phyloP scores from a whole-genome alignment of 2,797 vertebrate genomes.

The Sebastes melanostomus region DNA sequence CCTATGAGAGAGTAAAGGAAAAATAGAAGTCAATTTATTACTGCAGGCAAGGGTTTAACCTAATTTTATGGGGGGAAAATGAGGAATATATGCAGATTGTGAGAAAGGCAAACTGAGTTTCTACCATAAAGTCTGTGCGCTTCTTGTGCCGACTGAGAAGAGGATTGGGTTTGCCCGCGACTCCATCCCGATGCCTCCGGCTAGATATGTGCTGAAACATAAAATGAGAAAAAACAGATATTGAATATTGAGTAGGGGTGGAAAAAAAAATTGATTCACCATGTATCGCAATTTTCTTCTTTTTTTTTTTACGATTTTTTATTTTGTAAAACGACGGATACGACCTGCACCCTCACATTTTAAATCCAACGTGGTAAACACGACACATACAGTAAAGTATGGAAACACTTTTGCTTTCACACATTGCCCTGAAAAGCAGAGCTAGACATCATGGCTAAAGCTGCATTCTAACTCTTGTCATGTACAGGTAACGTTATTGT shows the following conservation, averaged over 20 bases:
- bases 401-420: no score
- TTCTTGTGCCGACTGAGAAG: slow-evolving; percentile 90
- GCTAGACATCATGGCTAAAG: no score
- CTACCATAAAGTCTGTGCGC: slow-evolving; percentile 81
- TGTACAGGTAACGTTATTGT: no score
- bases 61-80: neutral
- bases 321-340: no score
- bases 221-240: neutral
- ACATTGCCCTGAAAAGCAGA: no score
- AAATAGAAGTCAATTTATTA: neutral
- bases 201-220: slow-evolving; percentile 89
- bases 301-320: no score
- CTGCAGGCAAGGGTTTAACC: neutral
- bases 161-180: slow-evolving; percentile 91
- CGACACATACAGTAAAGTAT: no score
- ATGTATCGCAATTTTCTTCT: no score
- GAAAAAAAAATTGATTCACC: no score
- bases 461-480: no score
- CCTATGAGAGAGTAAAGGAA: slow-evolving; percentile 77
- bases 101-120: neutral
- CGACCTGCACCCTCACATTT: no score
- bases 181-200: slow-evolving; percentile 89
- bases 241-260: neutral
- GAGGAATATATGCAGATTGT: neutral
- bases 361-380: no score